Percentiles rank a stretch among this genome's conserved stretches.
phyloP scores from a whole-genome alignment of 1,140 invertebrate genomes.

The Drosophila bocqueti region DNA sequence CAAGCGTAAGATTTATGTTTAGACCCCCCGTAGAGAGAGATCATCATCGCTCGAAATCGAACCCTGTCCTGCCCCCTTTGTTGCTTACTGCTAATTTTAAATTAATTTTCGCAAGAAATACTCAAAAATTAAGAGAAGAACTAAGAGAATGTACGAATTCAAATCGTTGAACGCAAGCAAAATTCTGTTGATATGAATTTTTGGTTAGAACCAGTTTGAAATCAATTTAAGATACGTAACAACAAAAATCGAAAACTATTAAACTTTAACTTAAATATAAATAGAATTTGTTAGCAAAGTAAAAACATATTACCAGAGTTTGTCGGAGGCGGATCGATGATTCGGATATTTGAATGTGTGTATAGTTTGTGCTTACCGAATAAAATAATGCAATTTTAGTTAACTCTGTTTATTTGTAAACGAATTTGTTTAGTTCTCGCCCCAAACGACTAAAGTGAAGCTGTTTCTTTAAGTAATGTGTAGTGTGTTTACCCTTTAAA shows the following conservation, averaged over 20 bases:
- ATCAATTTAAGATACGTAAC: constrained; percentile 68
- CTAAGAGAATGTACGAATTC: constrained; percentile 40
- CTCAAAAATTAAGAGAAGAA: constrained; percentile 43
- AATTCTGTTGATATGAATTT: constrained; percentile 83
- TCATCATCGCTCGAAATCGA: constrained; percentile 22
- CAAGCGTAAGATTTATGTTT: constrained; percentile 74
- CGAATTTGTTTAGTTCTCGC: constrained; percentile 74
- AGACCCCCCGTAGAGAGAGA: constrained; percentile 37
- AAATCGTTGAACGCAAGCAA: constrained; percentile 47
- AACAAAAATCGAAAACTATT: constrained; percentile 61
- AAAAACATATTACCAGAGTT: constrained; percentile 59
- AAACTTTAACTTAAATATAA: constrained; percentile 80
- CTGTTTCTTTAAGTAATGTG: constrained; percentile 83
- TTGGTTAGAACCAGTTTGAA: constrained; percentile 70
- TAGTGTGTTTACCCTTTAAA: constrained; percentile 75
- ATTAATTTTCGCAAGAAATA: constrained; percentile 69
- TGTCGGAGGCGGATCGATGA: constrained; percentile 28
- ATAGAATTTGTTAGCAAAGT: constrained; percentile 83
- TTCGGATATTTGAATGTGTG: constrained; percentile 72
- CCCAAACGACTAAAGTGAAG: constrained; percentile 66
- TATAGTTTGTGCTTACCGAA: constrained; percentile 75
- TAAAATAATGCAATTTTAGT: constrained; percentile 81
- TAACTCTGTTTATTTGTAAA: constrained; percentile 80
- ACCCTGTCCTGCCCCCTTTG: constrained; percentile 49
- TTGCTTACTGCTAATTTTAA: constrained; percentile 80